A percentile compares a stretch with the other conserved stretches of the same genome.
phyloP scores from a whole-genome alignment of 53 echinoderm and acorn worm genomes.

The Zoroaster sp. region DNA sequence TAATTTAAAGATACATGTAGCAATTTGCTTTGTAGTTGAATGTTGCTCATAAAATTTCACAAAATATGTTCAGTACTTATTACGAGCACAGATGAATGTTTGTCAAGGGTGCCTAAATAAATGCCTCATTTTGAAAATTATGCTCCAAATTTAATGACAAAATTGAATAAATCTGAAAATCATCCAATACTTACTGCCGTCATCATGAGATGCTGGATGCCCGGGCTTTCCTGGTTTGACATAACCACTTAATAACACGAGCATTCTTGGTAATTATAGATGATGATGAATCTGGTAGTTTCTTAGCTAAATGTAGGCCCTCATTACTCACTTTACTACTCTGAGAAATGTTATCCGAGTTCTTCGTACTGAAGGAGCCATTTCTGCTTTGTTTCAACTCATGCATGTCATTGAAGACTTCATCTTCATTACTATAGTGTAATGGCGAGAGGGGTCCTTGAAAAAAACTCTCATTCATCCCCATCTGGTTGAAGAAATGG shows the following conservation, averaged over 20 bases:
- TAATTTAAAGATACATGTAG: too few species aligned
- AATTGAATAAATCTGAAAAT: background rate
- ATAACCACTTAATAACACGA: constrained; percentile 96
- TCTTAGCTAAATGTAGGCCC: constrained; percentile 78
- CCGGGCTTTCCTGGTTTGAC: constrained; percentile 86
- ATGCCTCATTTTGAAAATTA: too few species aligned
- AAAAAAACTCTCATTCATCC: constrained; percentile 75
- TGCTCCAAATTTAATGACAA: background rate
- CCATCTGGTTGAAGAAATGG: constrained; percentile 92
- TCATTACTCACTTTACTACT: constrained; percentile 87
- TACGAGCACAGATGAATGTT: background rate
- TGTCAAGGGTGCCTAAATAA: too few species aligned
- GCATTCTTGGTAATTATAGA: constrained; percentile 95
- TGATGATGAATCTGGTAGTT: constrained; percentile 79
- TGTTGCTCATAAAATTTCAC: too few species aligned
- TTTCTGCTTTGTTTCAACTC: constrained; percentile 57
- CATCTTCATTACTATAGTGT: constrained; percentile 53
- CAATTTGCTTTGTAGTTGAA: too few species aligned
- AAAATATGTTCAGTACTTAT: background rate
- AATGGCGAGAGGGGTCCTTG: constrained; percentile 35
- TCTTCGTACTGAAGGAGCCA: constrained; percentile 61
- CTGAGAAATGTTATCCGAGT: constrained; percentile 75
- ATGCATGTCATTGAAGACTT: constrained; percentile 91
- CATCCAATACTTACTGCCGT: background rate
- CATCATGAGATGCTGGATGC: constrained; percentile 64